A percentile compares a stretch with the other conserved stretches of the same genome.
Conservation (phyloP, 1,140 invertebrate genomes). For the Heliconius melpomene region DNA sequence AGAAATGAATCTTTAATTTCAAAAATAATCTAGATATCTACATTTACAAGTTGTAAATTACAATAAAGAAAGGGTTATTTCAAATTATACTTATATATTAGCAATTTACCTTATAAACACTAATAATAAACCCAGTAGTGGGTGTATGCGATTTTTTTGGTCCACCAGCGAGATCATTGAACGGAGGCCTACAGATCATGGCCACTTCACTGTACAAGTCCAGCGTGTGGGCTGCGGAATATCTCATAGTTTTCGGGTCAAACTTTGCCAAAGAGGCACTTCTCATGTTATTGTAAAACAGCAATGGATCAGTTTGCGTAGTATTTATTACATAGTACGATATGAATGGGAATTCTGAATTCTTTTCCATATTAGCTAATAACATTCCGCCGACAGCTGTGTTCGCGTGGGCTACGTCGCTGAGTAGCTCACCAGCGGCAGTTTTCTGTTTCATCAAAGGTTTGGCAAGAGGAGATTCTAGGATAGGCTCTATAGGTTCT, state of each 20-base stretch:
- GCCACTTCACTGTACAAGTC: constrained; percentile 94
- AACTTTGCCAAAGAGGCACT: constrained; percentile 90
- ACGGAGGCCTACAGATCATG: constrained; percentile 92
- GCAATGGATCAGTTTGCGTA: constrained; percentile 89
- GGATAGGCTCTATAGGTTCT: constrained; percentile 89
- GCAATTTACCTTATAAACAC: constrained; percentile 89
- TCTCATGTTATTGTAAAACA: constrained; percentile 91
- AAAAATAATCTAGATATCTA: too few relatives aligned
- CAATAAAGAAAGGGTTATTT: too few relatives aligned
- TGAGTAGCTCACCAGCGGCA: constrained; percentile 88
- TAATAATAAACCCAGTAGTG: constrained; percentile 94
- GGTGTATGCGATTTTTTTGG: constrained; percentile 88
- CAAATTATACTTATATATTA: too few relatives aligned
- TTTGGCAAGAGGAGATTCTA: constrained; percentile 90
- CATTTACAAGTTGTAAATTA: too few relatives aligned
- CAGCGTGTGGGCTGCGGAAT: constrained; percentile 92
- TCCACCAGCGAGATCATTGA: constrained; percentile 87
- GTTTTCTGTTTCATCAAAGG: constrained; percentile 89
- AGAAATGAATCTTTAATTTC: too few relatives aligned
- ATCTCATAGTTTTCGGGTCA: constrained; percentile 89
- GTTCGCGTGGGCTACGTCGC: constrained; percentile 87
- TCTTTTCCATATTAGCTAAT: constrained; percentile 93
- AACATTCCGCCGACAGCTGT: constrained; percentile 90
- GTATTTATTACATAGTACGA: constrained; percentile 94
- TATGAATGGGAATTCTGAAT: constrained; percentile 95